Evolutionary conservation across 2,113 vertebrate species (phyloP).

Genomic region (Mionectes macconnelli): DNA sequence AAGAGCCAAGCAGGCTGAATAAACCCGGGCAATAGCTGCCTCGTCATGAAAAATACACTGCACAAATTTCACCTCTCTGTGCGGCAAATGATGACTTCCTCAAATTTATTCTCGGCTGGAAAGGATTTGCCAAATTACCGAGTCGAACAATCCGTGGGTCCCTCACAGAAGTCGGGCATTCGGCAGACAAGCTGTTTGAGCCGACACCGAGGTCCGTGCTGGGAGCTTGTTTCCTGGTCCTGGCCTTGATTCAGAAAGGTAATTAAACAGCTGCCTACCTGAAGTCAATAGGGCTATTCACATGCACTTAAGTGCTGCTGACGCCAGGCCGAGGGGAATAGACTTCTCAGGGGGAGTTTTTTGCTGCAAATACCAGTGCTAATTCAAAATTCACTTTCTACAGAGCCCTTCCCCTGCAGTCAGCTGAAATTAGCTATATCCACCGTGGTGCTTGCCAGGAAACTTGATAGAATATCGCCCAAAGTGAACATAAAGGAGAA

Average conservation of each 20-base stretch:
- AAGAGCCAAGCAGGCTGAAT: conserved; percentile 20
- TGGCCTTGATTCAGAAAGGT: conserved; percentile 42
- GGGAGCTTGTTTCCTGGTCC: conserved; percentile 3
- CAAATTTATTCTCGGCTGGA: not conserved
- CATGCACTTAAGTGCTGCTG: conserved; percentile 47
- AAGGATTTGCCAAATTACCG: conserved; percentile 38
- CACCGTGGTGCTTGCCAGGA: conserved; percentile 52
- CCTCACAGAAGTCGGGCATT: not conserved
- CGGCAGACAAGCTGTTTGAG: not conserved
- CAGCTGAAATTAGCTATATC: conserved; percentile 63
- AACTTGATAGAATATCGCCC: conserved; percentile 59
- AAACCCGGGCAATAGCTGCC: conserved; percentile 31
- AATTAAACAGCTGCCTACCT: conserved; percentile 65
- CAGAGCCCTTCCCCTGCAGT: conserved; percentile 49
- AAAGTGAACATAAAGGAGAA: conserved; percentile 66
- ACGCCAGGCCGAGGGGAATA: conserved; percentile 44
- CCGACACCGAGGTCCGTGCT: not conserved
- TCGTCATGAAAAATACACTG: conserved; percentile 12
- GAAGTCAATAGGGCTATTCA: conserved; percentile 57
- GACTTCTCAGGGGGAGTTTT: conserved; percentile 41
- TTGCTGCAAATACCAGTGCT: conserved; percentile 19
- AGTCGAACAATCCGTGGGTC: not conserved
- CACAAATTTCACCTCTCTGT: conserved; percentile 2
- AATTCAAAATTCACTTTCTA: conserved; percentile 62
- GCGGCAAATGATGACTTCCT: not conserved